Percentiles rank a stretch among this genome's conserved stretches.
phyloP scores from a whole-genome alignment of 2,888 invertebrate species.

The Aspidiotus destructor region DNA sequence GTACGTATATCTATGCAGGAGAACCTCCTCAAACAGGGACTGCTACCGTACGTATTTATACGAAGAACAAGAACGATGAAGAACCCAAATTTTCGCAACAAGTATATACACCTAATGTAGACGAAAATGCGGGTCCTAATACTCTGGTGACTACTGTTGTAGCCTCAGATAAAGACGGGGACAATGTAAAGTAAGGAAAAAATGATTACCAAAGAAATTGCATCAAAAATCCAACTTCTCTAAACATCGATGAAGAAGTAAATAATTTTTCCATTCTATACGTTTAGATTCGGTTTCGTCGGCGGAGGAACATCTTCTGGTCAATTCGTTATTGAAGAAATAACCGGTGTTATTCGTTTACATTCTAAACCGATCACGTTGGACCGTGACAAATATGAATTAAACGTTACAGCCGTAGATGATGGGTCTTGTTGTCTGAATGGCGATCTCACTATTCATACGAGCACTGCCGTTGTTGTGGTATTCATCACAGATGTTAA shows the following conservation, averaged over 20 bases:
- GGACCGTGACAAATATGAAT: conserved; percentile 86
- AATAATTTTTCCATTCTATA: neutral
- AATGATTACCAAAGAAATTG: neutral
- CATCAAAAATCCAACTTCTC: neutral
- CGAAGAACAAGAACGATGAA: conserved; percentile 97
- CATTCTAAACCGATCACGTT: conserved; percentile 77
- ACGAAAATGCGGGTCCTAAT: conserved; percentile 90
- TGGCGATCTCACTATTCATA: conserved; percentile 76
- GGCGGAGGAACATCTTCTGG: conserved; percentile 83
- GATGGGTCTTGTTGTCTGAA: conserved; percentile 94
- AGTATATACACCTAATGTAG: conserved; percentile 91
- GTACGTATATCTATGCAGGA: conserved; percentile 45
- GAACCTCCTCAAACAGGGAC: conserved; percentile 85
- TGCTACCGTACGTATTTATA: conserved; percentile 88
- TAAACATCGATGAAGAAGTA: neutral
- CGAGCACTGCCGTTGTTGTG: conserved; percentile 87
- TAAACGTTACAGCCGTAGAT: conserved; percentile 95
- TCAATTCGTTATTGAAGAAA: conserved; percentile 90
- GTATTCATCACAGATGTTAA: conserved; percentile 96
- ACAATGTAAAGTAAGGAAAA: conserved; percentile 77
- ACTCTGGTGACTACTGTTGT: conserved; percentile 93
- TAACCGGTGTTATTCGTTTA: conserved; percentile 84
- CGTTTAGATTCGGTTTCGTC: conserved; percentile 55
- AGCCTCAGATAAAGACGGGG: conserved; percentile 94
- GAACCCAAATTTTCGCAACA: conserved; percentile 94